phyloP scores from a whole-genome alignment of 1,140 invertebrate species.

The Melanaphis sacchari region DNA sequence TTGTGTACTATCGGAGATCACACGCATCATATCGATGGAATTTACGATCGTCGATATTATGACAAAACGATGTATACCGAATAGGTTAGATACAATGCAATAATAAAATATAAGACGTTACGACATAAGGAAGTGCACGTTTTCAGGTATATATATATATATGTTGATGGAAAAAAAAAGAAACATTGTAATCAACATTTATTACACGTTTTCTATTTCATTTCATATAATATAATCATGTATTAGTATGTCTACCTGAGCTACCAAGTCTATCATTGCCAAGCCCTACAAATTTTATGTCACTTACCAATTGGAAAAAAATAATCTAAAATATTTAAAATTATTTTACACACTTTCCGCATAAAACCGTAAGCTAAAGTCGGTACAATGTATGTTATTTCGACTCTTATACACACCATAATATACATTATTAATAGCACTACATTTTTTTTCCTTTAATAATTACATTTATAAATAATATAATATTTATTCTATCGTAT shows the following conservation, averaged over 20 bases:
- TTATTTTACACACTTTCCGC: neutral
- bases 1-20: too few species aligned
- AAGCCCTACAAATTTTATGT: neutral
- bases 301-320: too few species aligned
- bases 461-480: neutral
- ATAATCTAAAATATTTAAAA: neutral
- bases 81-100: too few species aligned
- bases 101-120: too few species aligned
- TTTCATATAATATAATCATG: neutral
- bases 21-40: too few species aligned
- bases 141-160: neutral
- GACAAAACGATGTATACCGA: too few species aligned
- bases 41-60: too few species aligned
- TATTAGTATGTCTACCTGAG: too few species aligned
- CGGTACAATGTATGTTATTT: neutral
- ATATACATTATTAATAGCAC: neutral
- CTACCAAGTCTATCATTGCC: neutral
- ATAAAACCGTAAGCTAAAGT: neutral
- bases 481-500: neutral
- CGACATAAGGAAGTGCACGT: neutral
- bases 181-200: neutral
- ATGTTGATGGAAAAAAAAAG: neutral
- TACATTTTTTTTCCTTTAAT: neutral
- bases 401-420: neutral
- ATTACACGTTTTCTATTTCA: neutral